These are phyloP conservation scores for Criorhina ranunculi DNA, from an alignment of 2,888 invertebrate genomes.

Conservation along the genomic window DNA sequence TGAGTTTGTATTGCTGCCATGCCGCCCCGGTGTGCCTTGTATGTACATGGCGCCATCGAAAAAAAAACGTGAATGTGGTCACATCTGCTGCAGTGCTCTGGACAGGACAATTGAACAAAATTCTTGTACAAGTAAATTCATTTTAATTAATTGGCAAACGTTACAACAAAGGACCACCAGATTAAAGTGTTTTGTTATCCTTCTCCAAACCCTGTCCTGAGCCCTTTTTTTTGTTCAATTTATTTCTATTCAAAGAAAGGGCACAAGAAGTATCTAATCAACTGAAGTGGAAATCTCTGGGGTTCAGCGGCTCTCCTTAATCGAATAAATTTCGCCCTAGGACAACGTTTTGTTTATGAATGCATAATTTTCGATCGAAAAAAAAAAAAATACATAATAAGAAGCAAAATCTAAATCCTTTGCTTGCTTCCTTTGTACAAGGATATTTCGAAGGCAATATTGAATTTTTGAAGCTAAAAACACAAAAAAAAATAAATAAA, in stretches of 20 bases:
- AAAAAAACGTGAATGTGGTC: conserved; percentile 36
- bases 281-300: conserved; percentile 35
- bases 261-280: conserved; percentile 44
- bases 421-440: not conserved
- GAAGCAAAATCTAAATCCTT: not conserved
- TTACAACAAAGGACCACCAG: conserved; percentile 16
- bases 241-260: conserved; percentile 26
- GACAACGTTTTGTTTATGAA: conserved; percentile 60
- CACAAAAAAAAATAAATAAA: conserved; percentile 13
- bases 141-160: conserved; percentile 53
- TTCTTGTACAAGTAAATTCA: conserved; percentile 37
- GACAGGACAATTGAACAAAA: conserved; percentile 24
- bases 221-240: conserved; percentile 34
- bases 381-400: too few relatives aligned
- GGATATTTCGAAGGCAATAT: not conserved
- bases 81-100: not conserved
- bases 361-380: conserved; percentile 45
- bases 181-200: conserved; percentile 11
- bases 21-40: not conserved
- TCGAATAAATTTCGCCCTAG: conserved; percentile 36
- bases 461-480: not conserved
- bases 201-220: conserved; percentile 10
- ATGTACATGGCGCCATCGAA: not conserved
- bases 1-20: not conserved
- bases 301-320: conserved; percentile 27